phyloP scores from a whole-genome alignment of 2,113 vertebrate species.

The Trogon surrucura region DNA sequence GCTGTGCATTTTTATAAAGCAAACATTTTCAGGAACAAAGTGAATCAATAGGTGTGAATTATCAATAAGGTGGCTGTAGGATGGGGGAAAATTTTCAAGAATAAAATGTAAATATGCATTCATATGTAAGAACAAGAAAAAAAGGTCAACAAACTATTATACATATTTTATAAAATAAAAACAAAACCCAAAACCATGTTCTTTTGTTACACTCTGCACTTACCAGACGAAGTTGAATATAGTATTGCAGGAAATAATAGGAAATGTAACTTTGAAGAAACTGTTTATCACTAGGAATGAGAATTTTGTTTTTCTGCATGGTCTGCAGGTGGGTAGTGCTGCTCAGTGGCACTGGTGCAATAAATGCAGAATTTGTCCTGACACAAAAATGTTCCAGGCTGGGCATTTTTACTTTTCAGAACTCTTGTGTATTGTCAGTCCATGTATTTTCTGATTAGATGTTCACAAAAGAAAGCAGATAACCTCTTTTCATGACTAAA shows the following conservation, averaged over 20 bases:
- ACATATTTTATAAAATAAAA: neutral
- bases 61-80: neutral
- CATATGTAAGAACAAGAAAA: neutral
- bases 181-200: neutral
- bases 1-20: neutral
- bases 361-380: neutral
- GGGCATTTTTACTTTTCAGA: neutral
- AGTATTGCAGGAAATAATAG: neutral
- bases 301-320: neutral
- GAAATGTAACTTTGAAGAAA: neutral
- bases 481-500: neutral
- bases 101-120: neutral
- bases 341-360: neutral
- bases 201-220: neutral
- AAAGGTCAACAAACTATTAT: neutral
- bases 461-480: neutral
- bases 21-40: slow-evolving; percentile 48
- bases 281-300: neutral
- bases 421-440: neutral
- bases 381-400: neutral
- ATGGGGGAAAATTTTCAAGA: neutral
- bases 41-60: neutral
- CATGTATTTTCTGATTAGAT: neutral
- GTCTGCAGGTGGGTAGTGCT: neutral
- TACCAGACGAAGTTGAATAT: neutral